phyloP scores from a whole-genome alignment of 92 coral and sea anemone genomes.

The Umimayanthus kanabou region DNA sequence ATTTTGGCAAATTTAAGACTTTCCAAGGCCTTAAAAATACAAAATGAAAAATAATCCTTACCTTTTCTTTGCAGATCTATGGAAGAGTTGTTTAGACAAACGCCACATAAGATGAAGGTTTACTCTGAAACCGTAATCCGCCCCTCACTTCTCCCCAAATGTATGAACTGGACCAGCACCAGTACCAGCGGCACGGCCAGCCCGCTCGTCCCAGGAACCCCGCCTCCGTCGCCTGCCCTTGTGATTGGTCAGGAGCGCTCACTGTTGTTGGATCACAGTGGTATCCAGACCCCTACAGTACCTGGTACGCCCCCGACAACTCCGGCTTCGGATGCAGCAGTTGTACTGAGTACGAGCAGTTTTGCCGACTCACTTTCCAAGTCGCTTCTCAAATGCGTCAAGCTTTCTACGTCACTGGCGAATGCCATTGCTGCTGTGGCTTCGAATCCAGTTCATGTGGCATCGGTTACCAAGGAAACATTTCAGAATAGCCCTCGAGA shows the following conservation, averaged over 20 bases:
- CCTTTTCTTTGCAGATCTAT: slow-evolving; percentile 45
- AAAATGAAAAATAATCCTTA: too few relatives aligned
- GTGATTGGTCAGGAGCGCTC: slow-evolving; percentile 51
- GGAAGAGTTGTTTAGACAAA: slow-evolving; percentile 58
- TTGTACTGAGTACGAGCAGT: slow-evolving; percentile 43
- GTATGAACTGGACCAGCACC: slow-evolving; percentile 46
- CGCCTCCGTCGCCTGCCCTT: slow-evolving; percentile 69
- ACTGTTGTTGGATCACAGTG: slow-evolving; percentile 23
- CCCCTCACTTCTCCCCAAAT: slow-evolving; percentile 73
- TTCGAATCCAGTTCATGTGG: slow-evolving; percentile 53
- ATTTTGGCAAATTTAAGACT: too few relatives aligned
- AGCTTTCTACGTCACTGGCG: slow-evolving; percentile 77
- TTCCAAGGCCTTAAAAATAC: too few relatives aligned
- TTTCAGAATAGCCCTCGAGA: slow-evolving; percentile 73
- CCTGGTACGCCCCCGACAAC: slow-evolving; percentile 26
- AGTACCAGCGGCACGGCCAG: slow-evolving; percentile 52
- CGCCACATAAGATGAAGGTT: slow-evolving; percentile 64
- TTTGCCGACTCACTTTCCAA: slow-evolving; percentile 80
- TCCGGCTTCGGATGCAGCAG: slow-evolving; percentile 28
- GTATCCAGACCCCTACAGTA: slow-evolving; percentile 50
- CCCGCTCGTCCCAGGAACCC: slow-evolving; percentile 78
- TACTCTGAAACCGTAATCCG: slow-evolving; percentile 62
- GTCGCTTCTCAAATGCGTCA: slow-evolving; percentile 70
- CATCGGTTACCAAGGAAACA: slow-evolving; percentile 63
- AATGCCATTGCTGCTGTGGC: slow-evolving; percentile 76